phyloP scores from a whole-genome alignment of 2,113 vertebrate genomes.

The Neotragus pygmaeus region DNA sequence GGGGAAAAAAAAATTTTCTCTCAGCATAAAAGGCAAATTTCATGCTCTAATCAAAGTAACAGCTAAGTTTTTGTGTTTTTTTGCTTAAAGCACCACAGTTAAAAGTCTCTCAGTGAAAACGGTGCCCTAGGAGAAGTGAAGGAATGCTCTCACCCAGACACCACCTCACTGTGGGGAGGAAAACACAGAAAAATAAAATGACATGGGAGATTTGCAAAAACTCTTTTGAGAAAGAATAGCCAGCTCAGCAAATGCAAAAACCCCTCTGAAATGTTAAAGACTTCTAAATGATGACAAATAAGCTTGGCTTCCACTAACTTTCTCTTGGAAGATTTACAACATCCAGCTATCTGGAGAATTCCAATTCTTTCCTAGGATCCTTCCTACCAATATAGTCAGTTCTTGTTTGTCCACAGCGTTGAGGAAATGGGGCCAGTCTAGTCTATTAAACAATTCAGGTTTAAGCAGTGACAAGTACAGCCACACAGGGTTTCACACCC shows the following conservation, averaged over 20 bases:
- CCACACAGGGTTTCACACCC: neutral
- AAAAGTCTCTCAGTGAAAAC: neutral
- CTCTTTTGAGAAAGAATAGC: conserved; percentile 21
- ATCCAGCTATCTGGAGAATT: conserved; percentile 50
- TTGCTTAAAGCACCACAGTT: neutral
- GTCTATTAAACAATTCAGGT: neutral
- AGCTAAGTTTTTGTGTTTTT: neutral
- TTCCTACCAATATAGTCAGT: neutral
- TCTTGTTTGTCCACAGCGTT: neutral
- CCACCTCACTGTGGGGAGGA: conserved; percentile 30
- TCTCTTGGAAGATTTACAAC: conserved; percentile 42
- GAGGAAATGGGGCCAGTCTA: neutral
- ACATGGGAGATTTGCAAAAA: neutral
- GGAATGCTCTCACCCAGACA: conserved; percentile 26
- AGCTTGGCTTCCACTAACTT: neutral
- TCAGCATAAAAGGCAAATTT: conserved; percentile 17
- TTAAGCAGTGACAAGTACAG: neutral
- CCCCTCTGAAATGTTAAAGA: conserved; percentile 33
- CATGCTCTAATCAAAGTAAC: neutral
- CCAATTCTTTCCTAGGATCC: neutral
- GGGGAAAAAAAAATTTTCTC: neutral
- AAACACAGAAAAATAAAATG: neutral
- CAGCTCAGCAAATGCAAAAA: conserved; percentile 42
- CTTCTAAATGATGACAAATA: conserved; percentile 36
- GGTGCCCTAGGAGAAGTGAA: neutral